These are phyloP conservation scores for Drosophila pullipes DNA, from an alignment of 2,888 invertebrate species.

Conservation along the genomic window DNA sequence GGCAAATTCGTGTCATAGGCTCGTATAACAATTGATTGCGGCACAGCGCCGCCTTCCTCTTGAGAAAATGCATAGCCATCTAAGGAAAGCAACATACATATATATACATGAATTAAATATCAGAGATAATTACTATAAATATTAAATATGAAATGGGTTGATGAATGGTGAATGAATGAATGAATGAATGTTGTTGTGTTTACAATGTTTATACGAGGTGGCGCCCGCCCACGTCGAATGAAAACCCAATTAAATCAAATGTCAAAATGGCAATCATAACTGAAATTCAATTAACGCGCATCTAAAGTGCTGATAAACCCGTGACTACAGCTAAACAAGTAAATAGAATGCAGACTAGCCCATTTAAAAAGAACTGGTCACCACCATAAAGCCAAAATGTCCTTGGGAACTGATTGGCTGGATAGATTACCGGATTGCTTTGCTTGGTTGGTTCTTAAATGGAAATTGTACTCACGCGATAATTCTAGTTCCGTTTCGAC, in stretches of 20 bases:
- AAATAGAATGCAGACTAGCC: slow-evolving; percentile 22
- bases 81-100: slow-evolving; percentile 81
- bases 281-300: slow-evolving; percentile 42
- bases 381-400: slow-evolving; percentile 29
- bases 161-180: slow-evolving; percentile 18
- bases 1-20: slow-evolving; percentile 97
- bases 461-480: slow-evolving; percentile 92
- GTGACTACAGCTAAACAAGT: slow-evolving; percentile 1
- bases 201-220: background rate
- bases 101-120: slow-evolving; percentile 4
- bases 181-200: slow-evolving; percentile 8
- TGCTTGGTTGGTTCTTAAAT: slow-evolving; percentile 34
- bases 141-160: background rate
- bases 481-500: slow-evolving; percentile 95
- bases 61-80: slow-evolving; percentile 99
- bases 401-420: slow-evolving; percentile 45
- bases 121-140: slow-evolving; percentile 6
- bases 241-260: slow-evolving; percentile 29
- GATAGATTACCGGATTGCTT: background rate
- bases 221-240: background rate
- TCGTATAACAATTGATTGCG: slow-evolving; percentile 97
- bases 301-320: slow-evolving; percentile 33
- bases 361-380: slow-evolving; percentile 45
- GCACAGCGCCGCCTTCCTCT: slow-evolving; percentile 98
- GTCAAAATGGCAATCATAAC: slow-evolving; percentile 30